Evolutionary conservation across 2,113 vertebrate genomes (phyloP), one percentile per base, ranked within the genome.

Genomic region (Ophthalmolycus amberensis): DNA sequence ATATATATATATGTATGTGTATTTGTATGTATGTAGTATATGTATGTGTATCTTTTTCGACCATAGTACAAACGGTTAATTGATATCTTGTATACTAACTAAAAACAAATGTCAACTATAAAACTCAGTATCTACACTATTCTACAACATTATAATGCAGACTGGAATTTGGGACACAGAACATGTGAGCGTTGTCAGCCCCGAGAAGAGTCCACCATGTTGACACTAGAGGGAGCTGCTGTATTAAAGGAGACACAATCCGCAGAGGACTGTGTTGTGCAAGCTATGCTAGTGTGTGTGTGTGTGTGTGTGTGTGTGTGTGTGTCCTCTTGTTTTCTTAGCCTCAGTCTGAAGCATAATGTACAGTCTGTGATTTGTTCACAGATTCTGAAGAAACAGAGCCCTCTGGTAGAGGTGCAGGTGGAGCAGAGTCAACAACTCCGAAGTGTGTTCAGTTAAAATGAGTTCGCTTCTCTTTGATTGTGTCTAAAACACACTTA

Each of bases 201-300:
- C 3, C 1, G 12, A 76, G 58, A 14, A 1, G 32, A 48, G 14
- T 77, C 18, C 22, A 40, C 12, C 11, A 20, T 56, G 44, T 73
- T 11, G 54, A 32, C 89, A 84, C 73, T 68, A 87, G 91, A 87
- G 50, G 67, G 79, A 1, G 64, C 73, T 84, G 63, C n/a, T 48
- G 44, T 6, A 74, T 79, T 34, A 66, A 40, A 74, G 59, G 11
- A 77, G n/a, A 69, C 22, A 29, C 15, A 14, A 4, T 7, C 15
- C 29, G 60, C 8, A 27, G 42, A 2, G 10, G 40, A 34, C 1
- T 5, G 8, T 5, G 32, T 0, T 56, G 16, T 60, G 22, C 20
- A 25, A 0, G 15, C 50, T 9, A 0, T 9, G 29, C 2, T 8
- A 4, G 22, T 22, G 29, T 54, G 58, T 58, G 56, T 58, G 58